Conservation (phyloP, 2,797 vertebrate species). For the Okamejei kenojei region DNA sequence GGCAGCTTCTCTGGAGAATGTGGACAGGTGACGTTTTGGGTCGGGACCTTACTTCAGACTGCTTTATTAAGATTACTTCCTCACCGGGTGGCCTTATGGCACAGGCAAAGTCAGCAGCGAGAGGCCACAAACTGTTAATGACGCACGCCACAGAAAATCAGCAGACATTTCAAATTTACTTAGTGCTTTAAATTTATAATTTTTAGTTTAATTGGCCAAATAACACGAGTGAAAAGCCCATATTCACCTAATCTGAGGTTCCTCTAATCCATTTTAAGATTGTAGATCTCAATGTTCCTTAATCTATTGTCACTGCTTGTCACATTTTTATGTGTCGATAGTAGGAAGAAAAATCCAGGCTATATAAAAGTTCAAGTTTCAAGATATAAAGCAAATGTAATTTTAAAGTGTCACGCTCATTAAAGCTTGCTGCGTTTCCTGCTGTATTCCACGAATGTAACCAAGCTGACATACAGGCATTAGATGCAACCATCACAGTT, state of each 20-base stretch:
- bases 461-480: background rate
- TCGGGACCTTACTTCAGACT: too few species aligned
- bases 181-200: background rate
- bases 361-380: background rate
- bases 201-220: background rate
- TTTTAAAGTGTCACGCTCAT: background rate
- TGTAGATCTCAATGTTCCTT: background rate
- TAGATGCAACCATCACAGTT: background rate
- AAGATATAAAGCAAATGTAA: background rate
- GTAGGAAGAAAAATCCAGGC: background rate
- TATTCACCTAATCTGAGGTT: background rate
- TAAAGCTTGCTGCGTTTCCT: background rate
- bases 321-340: background rate
- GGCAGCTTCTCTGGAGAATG: too few species aligned
- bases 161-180: background rate
- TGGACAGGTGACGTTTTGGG: too few species aligned
- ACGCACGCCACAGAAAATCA: background rate
- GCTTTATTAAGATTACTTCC: background rate
- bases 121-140: background rate
- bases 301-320: background rate
- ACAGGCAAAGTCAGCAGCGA: background rate
- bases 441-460: background rate
- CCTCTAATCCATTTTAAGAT: background rate
- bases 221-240: background rate
- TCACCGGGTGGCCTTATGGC: background rate